phyloP scores from a whole-genome alignment of 2,797 vertebrate genomes.

The Sylvia borin region DNA sequence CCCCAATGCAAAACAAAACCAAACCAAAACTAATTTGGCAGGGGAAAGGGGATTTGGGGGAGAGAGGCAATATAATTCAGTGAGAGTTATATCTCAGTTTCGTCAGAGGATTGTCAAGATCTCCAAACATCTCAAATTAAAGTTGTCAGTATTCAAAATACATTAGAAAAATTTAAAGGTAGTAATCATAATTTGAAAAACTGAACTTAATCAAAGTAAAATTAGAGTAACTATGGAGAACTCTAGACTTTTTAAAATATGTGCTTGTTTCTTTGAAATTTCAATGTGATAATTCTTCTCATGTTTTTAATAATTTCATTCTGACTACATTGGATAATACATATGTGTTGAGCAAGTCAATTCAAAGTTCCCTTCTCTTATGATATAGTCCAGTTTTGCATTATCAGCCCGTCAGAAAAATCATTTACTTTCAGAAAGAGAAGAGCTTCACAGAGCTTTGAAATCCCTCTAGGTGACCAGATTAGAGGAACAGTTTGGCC shows the following conservation, averaged over 20 bases:
- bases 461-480: not conserved
- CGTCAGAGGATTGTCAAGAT: conserved; percentile 45
- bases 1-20: not conserved
- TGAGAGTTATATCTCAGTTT: conserved; percentile 40
- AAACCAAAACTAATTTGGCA: not conserved
- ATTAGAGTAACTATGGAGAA: conserved; percentile 29
- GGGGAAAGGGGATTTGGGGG: not conserved
- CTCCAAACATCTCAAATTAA: conserved; percentile 57
- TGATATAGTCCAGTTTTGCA: not conserved
- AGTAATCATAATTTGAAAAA: conserved; percentile 52
- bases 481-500: not conserved
- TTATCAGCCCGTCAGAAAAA: not conserved
- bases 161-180: conserved; percentile 51
- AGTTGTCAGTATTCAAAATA: conserved; percentile 51
- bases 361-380: not conserved
- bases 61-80: not conserved
- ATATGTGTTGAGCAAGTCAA: not conserved
- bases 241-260: not conserved
- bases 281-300: not conserved
- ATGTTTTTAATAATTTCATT: not conserved
- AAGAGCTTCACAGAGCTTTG: not conserved
- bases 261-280: conserved; percentile 30
- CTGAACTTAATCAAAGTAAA: conserved; percentile 46
- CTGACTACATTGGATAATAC: not conserved
- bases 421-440: not conserved